A percentile compares a stretch with the other conserved stretches of the same genome.
These are phyloP conservation scores for Branchellion lobata DNA, from an alignment of 2,888 invertebrate species.

Conservation along the genomic window DNA sequence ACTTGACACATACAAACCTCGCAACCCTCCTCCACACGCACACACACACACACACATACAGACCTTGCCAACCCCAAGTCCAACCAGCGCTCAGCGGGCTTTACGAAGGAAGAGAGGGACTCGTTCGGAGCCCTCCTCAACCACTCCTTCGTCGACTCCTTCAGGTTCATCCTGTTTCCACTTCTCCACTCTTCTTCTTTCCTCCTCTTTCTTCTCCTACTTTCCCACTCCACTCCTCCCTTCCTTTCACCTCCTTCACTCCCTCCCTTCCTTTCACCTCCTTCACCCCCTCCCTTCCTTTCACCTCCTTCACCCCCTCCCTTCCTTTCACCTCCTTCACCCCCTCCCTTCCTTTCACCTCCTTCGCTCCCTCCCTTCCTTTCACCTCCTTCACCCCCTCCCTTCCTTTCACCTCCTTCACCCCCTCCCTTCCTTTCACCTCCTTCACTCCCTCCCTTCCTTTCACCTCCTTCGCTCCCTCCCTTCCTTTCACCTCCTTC, in stretches of 20 bases:
- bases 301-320: not conserved
- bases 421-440: too few species aligned
- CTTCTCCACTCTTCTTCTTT: not conserved
- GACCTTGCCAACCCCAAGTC: conserved; percentile 91
- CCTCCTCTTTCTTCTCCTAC: not conserved
- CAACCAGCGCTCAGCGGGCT: conserved; percentile 85
- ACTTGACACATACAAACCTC: too few species aligned
- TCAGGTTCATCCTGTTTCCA: conserved; percentile 64
- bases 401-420: too few species aligned
- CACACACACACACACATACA: conserved; percentile 62
- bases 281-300: not conserved
- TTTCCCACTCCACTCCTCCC: not conserved
- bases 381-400: too few species aligned
- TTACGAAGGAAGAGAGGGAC: conserved; percentile 88
- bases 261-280: too few species aligned
- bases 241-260: not conserved
- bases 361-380: too few species aligned
- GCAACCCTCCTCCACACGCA: too few species aligned
- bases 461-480: too few species aligned
- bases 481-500: too few species aligned
- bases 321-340: too few species aligned
- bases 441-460: too few species aligned
- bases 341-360: too few species aligned
- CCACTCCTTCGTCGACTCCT: conserved; percentile 84
- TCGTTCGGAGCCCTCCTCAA: conserved; percentile 81